Evolutionary conservation across 2,113 vertebrate species (phyloP), one percentile per base, ranked within the genome.

Genomic region (Tragelaphus scriptus): DNA sequence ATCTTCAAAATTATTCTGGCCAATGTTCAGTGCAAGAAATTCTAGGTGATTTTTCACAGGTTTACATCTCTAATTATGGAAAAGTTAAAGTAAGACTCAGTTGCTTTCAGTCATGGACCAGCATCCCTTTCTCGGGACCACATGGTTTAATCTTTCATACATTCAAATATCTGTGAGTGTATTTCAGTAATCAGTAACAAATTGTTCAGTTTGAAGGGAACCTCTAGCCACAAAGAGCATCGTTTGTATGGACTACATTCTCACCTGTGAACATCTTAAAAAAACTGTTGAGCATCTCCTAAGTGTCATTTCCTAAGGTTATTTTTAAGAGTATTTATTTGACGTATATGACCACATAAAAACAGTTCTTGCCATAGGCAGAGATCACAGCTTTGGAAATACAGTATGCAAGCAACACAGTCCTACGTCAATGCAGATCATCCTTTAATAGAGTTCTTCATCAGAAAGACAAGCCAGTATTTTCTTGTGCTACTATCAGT

Each of bases 401-500:
- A 49, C 59, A 89, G 11, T 44, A 55, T 61, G 13, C 26, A 82
- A 91, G 36, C 30, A 71, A 59, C 11, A 32, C 10, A 47, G 14
- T 71, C 6, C 36, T 88, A 19, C 3, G 58, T 58, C 16, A 9
- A 32, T 44, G 32, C 19, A 25, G 21, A 90, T 68, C 87, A 11
- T 59, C n/a, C 55, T 82, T 81, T 85, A 87, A 28, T 84, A 61
- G 17, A 93, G 91, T 63, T 94, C 44, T 91, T 94, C 40, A 89
- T 71, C 59, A 91, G 49, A 68, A 94, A 91, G 44, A 80, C 58
- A 26, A 93, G 71, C 55, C 80, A 40, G 84, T 98, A 91, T 77
- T 89, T 97, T 94, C 65, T 77, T 91, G 47, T 93, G 84, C 21
- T 96, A 1, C 55, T 81, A 40, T 92, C 96, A 88, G 79, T 91